Evolutionary conservation across 37 sponge, comb jelly and placozoan species (phyloP), one percentile per base, ranked within the genome.

Genomic region (Theonella swinhoei): DNA sequence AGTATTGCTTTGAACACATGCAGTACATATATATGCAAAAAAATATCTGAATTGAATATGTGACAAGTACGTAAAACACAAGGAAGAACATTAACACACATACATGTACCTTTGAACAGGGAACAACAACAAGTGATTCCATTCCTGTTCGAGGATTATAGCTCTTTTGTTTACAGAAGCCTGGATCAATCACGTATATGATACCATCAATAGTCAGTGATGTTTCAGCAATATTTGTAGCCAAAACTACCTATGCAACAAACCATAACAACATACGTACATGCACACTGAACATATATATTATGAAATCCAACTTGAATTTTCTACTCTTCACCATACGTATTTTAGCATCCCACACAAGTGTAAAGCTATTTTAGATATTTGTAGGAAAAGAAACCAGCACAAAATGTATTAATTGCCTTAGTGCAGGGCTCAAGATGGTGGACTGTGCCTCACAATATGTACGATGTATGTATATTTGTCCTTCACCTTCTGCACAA

Each of bases 141-240:
- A 95, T 91, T 5, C 95, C 90, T 14, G 95, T 84, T 8, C 92
- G 72, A 42, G 99, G 99, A 58, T 99, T 99, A 83, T 99, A 99
- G 76, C 91, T 86, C 70, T 96, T 96, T 75, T 94, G 95, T 83
- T 99, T 99, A 58, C 97, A 94, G 68, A 96, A 99, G 26, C 99
- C 99, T 5, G 99, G 97, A 34, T 99, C 99, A 83, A 99, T 99
- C 36, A 99, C 97, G 72, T 96, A 99, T 22, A 99, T 91, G 58
- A 99, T 96, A 2, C 99, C 99, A 88, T 99, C 97, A 73, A 99
- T 99, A 29, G 99, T 99, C 37, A 99, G 85, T 30, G 94, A 93
- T 0, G 99, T 99, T 81, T 99, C 99, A 31, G 99, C 99, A 60
- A 99, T 99, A 77, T 99, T 99, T 14, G 99, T 99, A n/a, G 95